A percentile compares a stretch with the other conserved stretches of the same genome.
Evolutionary conservation across 2,797 vertebrate species (phyloP).

Genomic region (Aythya fuligula): DNA sequence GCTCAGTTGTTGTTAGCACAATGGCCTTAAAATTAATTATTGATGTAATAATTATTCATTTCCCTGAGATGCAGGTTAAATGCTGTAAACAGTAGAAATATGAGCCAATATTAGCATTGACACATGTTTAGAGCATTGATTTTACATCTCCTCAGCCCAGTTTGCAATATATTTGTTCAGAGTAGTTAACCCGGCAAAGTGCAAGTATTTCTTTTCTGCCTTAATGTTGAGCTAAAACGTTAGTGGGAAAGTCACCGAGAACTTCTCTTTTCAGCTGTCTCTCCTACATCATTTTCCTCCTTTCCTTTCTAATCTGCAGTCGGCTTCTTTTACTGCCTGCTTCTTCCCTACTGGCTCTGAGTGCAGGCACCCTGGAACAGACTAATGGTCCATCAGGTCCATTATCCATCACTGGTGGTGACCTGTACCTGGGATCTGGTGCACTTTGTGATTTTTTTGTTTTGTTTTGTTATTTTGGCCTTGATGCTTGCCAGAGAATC

Average conservation of each 20-base stretch:
- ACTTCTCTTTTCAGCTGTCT: background rate
- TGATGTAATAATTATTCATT: constrained; percentile 39
- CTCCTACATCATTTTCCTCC: background rate
- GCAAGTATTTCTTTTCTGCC: background rate
- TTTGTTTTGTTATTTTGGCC: constrained; percentile 15
- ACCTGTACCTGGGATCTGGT: background rate
- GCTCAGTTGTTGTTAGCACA: background rate
- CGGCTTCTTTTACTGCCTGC: background rate
- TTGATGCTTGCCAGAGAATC: background rate
- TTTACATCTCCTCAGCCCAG: constrained; percentile 7
- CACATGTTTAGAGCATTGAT: constrained; percentile 42
- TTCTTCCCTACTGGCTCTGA: constrained; percentile 1
- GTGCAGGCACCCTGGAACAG: background rate
- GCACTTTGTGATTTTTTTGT: background rate
- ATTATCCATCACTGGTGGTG: background rate
- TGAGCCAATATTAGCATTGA: constrained; percentile 35
- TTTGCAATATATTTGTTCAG: constrained; percentile 36
- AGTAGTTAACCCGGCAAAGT: constrained; percentile 5
- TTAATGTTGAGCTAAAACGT: background rate
- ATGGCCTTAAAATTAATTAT: background rate
- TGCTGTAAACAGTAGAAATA: constrained; percentile 44
- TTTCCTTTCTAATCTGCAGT: background rate
- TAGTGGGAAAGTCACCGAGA: background rate
- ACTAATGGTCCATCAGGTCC: background rate
- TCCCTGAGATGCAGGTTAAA: constrained; percentile 36